A percentile compares a stretch with the other conserved stretches of the same genome.
phyloP scores from a whole-genome alignment of 2,888 invertebrate genomes.

The Sicus ferrugineus region DNA sequence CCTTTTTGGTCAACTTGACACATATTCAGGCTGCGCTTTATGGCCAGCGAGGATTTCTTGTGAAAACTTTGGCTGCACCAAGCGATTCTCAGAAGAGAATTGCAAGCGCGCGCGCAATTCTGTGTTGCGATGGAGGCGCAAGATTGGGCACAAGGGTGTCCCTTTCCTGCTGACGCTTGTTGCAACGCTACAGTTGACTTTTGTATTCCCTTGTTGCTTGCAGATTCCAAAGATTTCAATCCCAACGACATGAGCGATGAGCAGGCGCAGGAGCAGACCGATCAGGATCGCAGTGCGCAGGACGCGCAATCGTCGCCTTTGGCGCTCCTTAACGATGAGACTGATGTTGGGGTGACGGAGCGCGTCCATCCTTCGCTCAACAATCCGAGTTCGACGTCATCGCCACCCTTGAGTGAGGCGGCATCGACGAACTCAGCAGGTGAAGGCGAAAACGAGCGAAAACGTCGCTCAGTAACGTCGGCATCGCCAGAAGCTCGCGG shows the following conservation, averaged over 20 bases:
- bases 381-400: neutral
- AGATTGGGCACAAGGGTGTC: neutral
- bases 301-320: constrained; percentile 38
- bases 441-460: neutral
- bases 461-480: constrained; percentile 26
- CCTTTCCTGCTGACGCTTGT: neutral
- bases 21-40: constrained; percentile 47
- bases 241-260: constrained; percentile 56
- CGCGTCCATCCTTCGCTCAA: neutral
- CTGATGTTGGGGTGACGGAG: constrained; percentile 44
- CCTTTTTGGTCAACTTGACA: constrained; percentile 61
- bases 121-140: neutral
- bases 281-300: constrained; percentile 36
- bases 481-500: neutral
- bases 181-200: neutral
- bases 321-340: constrained; percentile 40
- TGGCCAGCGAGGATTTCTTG: constrained; percentile 41
- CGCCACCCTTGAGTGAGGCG: constrained; percentile 35
- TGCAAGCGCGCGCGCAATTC: neutral
- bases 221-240: constrained; percentile 63
- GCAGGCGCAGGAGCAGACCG: constrained; percentile 40
- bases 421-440: constrained; percentile 29
- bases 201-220: constrained; percentile 29
- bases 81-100: constrained; percentile 16
- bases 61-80: constrained; percentile 35